A percentile compares a stretch with the other conserved stretches of the same genome.
phyloP scores from a whole-genome alignment of 2,888 invertebrate species.

The Rhyacophila evoluta region DNA sequence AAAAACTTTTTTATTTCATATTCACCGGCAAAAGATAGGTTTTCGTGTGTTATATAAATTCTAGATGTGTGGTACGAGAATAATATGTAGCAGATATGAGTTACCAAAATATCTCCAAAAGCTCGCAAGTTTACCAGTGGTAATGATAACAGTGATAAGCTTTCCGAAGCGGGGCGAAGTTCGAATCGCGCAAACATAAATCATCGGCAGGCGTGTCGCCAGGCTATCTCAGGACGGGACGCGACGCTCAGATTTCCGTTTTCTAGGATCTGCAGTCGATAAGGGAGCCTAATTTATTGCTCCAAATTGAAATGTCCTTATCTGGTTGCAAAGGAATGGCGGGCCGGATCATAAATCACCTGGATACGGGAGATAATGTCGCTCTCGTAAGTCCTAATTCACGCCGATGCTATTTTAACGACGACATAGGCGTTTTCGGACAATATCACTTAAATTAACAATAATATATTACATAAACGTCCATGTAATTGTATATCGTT shows the following conservation, averaged over 20 bases:
- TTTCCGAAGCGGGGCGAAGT: background rate
- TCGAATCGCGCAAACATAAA: background rate
- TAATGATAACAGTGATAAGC: background rate
- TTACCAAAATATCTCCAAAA: background rate
- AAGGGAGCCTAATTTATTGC: conserved; percentile 51
- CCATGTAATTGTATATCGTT: too few species aligned
- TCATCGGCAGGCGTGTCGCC: conserved; percentile 11
- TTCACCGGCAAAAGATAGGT: too few species aligned
- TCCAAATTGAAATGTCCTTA: conserved; percentile 52
- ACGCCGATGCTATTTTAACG: background rate
- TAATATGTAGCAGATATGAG: too few species aligned
- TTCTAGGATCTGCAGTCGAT: conserved; percentile 42
- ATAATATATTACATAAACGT: too few species aligned
- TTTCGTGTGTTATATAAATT: too few species aligned
- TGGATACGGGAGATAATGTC: background rate
- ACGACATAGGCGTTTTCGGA: background rate
- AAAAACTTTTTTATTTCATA: too few species aligned
- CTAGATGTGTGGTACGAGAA: too few species aligned
- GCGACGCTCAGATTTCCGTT: conserved; percentile 25
- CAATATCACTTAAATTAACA: too few species aligned
- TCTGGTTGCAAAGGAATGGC: conserved; percentile 24
- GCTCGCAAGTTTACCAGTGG: background rate
- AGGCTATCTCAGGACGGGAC: background rate
- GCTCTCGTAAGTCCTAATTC: background rate
- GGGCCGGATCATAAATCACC: background rate